Evolutionary conservation across 2,797 vertebrate genomes (phyloP), one percentile per base, ranked within the genome.

Genomic region (Karalla daura): DNA sequence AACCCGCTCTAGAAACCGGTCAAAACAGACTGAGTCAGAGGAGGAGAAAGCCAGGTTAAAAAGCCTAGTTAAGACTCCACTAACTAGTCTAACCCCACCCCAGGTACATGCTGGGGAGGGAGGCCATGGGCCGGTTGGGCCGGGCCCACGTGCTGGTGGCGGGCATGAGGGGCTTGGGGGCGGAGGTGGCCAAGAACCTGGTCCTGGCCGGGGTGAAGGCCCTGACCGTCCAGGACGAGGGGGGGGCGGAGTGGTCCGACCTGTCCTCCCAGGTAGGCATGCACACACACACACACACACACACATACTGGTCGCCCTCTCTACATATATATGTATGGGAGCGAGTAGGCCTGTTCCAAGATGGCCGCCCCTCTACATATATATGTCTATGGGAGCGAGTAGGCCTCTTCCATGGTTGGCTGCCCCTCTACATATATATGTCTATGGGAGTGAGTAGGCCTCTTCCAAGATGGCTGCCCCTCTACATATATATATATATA

Each of bases 131-230:
- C 54, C 86, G 80, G 40, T 93, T 98, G 90, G 77, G 70, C 40
- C 25, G 5, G 11, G 83, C 93, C 15, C 70, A 61, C 4, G 94
- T 95, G 54, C 92, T 98, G 44, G 88, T 98, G 3, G 93, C 94
- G 11, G 96, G 96, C 0, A 93, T 97, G 85, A 89, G 85, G 13
- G 96, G 96, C 1, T 92, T 96, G 0, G 96, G 96, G 6, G 95
- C 95, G 18, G 96, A 98, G 73, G 93, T 95, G 37, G 96, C 96
- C 75, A 94, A 97, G 69, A 96, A 96, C 55, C 85, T 97, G 50
- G 93, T 95, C 39, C 88, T 97, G 78, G 93, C 94, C 7, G 96
- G 97, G 1, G 94, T 96, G 7, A 94, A 93, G 63, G 90, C 91
- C 2, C 94, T 98, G 61, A 96, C 95, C 3, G 69, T 98, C 35